Evolutionary conservation across 2,888 invertebrate species (phyloP), one percentile per base, ranked within the genome.

Genomic region (Cordylochernes scorpioides): DNA sequence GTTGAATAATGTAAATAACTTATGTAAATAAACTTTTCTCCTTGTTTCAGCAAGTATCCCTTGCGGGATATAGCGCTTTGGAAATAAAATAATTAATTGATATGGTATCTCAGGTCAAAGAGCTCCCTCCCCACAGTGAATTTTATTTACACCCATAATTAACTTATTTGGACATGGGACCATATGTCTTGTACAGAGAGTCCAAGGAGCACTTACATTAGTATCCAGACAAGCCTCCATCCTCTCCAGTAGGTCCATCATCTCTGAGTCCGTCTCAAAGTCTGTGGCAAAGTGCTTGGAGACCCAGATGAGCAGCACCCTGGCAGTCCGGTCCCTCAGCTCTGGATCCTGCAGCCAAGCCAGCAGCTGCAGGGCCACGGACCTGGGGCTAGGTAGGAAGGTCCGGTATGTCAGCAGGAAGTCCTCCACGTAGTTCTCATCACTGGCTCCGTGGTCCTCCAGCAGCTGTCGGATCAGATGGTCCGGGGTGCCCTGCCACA

Each of bases 371-470:
- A 71, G 68, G 13, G 86, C 78, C 21, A 94, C 75, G 43, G 68
- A 64, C 37, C 77, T 59, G 3, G 86, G 75, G 51, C 71, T 71
- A 36, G 71, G 65, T 42, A 91, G 74, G 52, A 97, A 99, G 27
- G 86, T 88, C 41, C 97, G 64, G 55, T 91, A 88, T 6, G 91
- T 94, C 29, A 99, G 61, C 28, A 99, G 62, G 52, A 97, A 97
- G 58, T 97, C 97, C 58, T 97, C 91, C 25, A 94, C 82, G 57
- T 88, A 99, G n/a, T 84, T 88, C 7, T 88, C 84, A 58, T 97
- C 94, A 44, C 71, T 62, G 19, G 80, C 74, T n/a, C n/a, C n/a
- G 54, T 86, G 82, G 50, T 94, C 94, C 55, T 91, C 88, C 29
- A 94, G 72, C 30, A 97, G 60, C 52, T 94, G 88, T 44, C 71